Evolutionary conservation across 2,113 vertebrate genomes (phyloP).

Genomic region (Craseonycteris thonglongyai): DNA sequence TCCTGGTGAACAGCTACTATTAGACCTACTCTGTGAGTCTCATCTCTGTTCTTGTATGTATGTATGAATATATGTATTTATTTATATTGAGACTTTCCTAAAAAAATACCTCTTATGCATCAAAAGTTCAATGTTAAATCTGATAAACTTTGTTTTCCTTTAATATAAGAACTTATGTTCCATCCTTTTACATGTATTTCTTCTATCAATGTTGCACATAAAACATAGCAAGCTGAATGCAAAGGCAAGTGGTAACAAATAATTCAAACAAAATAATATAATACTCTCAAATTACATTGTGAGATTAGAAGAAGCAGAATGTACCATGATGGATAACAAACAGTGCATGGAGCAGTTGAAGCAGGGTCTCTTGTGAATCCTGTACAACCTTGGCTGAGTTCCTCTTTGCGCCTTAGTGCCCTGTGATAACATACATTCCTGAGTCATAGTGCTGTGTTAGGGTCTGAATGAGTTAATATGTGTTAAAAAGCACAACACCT

Average conservation of each 20-base stretch:
- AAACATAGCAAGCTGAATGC: neutral
- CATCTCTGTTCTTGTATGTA: neutral
- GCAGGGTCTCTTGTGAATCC: neutral
- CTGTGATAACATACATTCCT: neutral
- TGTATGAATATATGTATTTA: no score
- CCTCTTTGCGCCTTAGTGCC: neutral
- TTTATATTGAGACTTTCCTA: neutral
- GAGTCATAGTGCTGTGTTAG: neutral
- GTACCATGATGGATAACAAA: neutral
- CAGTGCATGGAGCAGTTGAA: neutral
- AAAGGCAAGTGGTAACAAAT: neutral
- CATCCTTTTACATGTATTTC: neutral
- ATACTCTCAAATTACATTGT: neutral
- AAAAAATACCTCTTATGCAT: neutral
- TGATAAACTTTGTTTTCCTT: neutral
- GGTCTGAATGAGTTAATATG: neutral
- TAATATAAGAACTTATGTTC: neutral
- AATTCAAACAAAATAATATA: neutral
- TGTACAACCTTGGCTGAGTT: neutral
- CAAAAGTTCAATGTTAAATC: neutral
- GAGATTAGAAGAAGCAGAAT: neutral
- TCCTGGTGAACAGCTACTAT: neutral
- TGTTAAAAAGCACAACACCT: neutral
- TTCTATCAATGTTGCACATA: neutral
- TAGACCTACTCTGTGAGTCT: neutral